Evolutionary conservation across 2,888 invertebrate species (phyloP).

Genomic region (Drosophila kambysellisi): DNA sequence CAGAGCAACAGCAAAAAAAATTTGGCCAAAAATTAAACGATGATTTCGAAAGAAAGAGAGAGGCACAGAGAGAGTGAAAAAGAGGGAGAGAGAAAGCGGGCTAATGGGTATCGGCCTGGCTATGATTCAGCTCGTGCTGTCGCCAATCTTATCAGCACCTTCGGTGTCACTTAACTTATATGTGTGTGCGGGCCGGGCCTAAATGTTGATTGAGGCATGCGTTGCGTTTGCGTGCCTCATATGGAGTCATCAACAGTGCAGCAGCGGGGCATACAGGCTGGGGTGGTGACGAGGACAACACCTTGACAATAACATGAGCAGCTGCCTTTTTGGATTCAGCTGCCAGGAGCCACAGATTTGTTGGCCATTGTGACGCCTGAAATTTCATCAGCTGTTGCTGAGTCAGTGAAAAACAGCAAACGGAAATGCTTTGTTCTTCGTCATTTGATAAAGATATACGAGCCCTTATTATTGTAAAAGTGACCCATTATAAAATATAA

Average conservation of each 20-base stretch:
- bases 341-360: conserved; percentile 46
- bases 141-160: conserved; percentile 66
- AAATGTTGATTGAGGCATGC: conserved; percentile 53
- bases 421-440: conserved; percentile 38
- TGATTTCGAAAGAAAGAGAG: background rate
- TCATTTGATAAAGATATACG: background rate
- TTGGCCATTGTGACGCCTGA: conserved; percentile 45
- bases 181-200: conserved; percentile 48
- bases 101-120: conserved; percentile 48
- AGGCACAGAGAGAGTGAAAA: background rate
- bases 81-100: background rate
- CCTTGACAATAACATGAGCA: conserved; percentile 42
- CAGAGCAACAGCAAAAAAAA: conserved; percentile 20
- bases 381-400: conserved; percentile 53
- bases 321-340: conserved; percentile 60
- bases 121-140: conserved; percentile 45
- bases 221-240: conserved; percentile 7
- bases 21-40: background rate
- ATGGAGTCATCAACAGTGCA: conserved; percentile 45
- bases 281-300: conserved; percentile 5
- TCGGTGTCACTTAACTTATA: conserved; percentile 29
- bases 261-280: conserved; percentile 6
- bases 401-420: conserved; percentile 5
- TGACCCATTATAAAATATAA: background rate
- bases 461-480: background rate